These are phyloP conservation scores for Podargus strigoides DNA, from an alignment of 2,797 vertebrate genomes.

Conservation along the genomic window DNA sequence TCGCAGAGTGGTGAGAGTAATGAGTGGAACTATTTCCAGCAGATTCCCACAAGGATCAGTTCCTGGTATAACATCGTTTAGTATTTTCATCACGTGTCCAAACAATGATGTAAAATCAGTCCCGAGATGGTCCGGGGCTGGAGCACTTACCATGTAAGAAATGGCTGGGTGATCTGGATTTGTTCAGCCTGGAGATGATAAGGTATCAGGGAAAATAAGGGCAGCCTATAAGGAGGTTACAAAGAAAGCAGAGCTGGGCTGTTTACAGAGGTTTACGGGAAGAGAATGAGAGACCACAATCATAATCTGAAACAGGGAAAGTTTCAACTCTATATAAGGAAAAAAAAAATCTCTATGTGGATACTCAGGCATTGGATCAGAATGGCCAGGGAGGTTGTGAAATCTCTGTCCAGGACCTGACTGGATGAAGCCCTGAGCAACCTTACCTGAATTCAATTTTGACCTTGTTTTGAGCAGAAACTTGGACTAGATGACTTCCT, in stretches of 20 bases:
- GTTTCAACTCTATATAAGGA: neutral
- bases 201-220: neutral
- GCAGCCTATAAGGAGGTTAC: neutral
- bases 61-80: slow-evolving; percentile 18
- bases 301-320: neutral
- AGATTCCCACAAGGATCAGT: slow-evolving; percentile 66
- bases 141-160: neutral
- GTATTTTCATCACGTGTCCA: slow-evolving; percentile 43
- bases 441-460: neutral
- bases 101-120: slow-evolving; percentile 1
- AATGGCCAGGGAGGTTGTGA: neutral
- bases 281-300: neutral
- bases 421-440: neutral
- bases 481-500: neutral
- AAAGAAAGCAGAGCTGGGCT: neutral
- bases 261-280: neutral
- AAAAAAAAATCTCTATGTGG: neutral
- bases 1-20: slow-evolving; percentile 8
- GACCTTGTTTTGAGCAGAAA: neutral
- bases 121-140: neutral
- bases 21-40: slow-evolving; percentile 48
- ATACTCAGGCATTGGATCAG: neutral
- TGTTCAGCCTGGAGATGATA: neutral
- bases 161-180: neutral
- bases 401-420: neutral